phyloP scores from a whole-genome alignment of 2,888 invertebrate genomes.

The Microdon myrmicae region DNA sequence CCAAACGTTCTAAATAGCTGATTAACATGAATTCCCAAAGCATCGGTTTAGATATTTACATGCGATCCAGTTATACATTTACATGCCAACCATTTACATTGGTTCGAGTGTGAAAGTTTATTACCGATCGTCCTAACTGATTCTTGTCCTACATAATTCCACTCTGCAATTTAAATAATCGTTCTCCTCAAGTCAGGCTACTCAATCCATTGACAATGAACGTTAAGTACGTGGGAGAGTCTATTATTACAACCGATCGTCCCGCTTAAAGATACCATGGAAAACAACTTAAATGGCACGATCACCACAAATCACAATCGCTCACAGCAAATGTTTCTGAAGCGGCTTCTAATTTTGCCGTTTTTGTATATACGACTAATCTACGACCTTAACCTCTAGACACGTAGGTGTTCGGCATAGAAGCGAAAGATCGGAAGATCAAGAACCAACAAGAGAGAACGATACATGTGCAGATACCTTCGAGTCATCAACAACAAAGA shows the following conservation, averaged over 20 bases:
- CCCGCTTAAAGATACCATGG: conserved; percentile 7
- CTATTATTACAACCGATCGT: conserved; percentile 21
- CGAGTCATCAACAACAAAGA: conserved; percentile 1
- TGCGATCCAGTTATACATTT: too few species aligned
- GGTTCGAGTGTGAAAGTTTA: too few species aligned
- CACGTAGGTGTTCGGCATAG: conserved; percentile 9
- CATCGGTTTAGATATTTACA: too few species aligned
- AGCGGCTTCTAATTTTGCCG: conserved; percentile 37
- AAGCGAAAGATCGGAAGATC: background rate
- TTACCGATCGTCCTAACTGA: too few species aligned
- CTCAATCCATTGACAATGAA: conserved; percentile 14
- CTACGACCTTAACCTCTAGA: conserved; percentile 35
- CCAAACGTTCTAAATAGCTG: too few species aligned
- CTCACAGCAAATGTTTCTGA: conserved; percentile 2
- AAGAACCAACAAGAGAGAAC: background rate
- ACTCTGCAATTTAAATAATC: conserved; percentile 17
- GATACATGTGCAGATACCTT: background rate
- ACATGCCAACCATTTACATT: too few species aligned
- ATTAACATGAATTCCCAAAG: too few species aligned
- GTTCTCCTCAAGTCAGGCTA: conserved; percentile 6
- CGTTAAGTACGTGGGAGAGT: conserved; percentile 27
- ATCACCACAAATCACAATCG: conserved; percentile 13
- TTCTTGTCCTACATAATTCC: conserved; percentile 27
- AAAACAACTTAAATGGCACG: conserved; percentile 24
- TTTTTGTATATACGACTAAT: conserved; percentile 31